phyloP scores from a whole-genome alignment of 1,140 invertebrate species.

The Pseudomyrmex sp. region DNA sequence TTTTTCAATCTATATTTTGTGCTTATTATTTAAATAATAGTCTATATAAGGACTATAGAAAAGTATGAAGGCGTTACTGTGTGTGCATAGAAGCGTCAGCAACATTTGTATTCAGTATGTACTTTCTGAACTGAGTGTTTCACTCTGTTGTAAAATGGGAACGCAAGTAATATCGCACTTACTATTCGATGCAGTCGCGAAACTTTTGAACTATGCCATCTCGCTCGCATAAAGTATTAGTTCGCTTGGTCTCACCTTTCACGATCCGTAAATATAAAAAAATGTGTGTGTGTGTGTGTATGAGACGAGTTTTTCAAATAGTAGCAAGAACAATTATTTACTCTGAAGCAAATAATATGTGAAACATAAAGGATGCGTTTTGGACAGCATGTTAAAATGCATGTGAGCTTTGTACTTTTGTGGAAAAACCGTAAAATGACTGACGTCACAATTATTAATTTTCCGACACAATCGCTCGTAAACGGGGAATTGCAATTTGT shows the following conservation, averaged over 20 bases:
- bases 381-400: too few species aligned
- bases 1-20: too few species aligned
- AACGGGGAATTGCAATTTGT: conserved; percentile 62
- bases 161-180: conserved; percentile 53
- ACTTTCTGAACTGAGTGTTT: conserved; percentile 55
- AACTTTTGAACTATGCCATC: conserved; percentile 50
- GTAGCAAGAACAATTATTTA: not conserved
- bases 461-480: not conserved
- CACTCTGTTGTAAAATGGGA: conserved; percentile 44
- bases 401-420: too few species aligned
- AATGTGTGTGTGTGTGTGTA: not conserved
- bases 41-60: too few species aligned
- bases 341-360: not conserved
- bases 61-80: conserved; percentile 22
- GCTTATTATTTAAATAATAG: too few species aligned
- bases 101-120: conserved; percentile 55
- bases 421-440: too few species aligned
- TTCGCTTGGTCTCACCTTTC: not conserved
- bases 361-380: too few species aligned
- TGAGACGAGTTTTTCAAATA: not conserved
- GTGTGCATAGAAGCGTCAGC: not conserved
- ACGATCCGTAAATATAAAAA: conserved; percentile 1
- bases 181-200: conserved; percentile 49
- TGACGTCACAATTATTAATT: not conserved
- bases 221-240: conserved; percentile 42